phyloP scores from a whole-genome alignment of 2,888 invertebrate species.

The Drosophila barbarae region DNA sequence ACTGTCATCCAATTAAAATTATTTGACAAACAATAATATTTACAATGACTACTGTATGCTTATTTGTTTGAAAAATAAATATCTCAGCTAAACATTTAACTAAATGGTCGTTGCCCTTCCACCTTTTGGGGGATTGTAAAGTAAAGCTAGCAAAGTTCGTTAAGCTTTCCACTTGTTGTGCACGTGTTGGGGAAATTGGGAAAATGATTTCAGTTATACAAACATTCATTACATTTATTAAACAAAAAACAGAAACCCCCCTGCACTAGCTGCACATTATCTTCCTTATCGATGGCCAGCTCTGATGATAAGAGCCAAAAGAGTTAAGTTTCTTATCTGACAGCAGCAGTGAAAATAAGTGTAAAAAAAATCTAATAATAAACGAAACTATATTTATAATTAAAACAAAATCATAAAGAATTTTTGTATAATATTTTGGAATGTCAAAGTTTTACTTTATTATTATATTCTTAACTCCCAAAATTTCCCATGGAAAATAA shows the following conservation, averaged over 20 bases:
- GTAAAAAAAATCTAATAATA: neutral
- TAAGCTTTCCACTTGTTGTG: constrained; percentile 1
- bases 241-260: neutral
- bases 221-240: neutral
- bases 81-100: neutral
- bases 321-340: constrained; percentile 13
- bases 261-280: constrained; percentile 13
- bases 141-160: neutral
- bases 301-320: constrained; percentile 5
- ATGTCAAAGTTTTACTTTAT: no score
- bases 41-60: neutral
- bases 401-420: neutral
- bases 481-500: neutral
- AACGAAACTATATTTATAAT: neutral
- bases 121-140: neutral
- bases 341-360: neutral
- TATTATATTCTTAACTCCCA: neutral
- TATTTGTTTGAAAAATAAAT: neutral
- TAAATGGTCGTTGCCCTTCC: neutral
- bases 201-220: neutral
- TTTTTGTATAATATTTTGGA: neutral
- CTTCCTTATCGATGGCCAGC: constrained; percentile 11
- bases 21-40: neutral
- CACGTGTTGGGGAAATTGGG: neutral
- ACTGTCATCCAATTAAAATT: neutral